Evolutionary conservation across 2,113 vertebrate species (phyloP).

Genomic region (Oxyura jamaicensis): DNA sequence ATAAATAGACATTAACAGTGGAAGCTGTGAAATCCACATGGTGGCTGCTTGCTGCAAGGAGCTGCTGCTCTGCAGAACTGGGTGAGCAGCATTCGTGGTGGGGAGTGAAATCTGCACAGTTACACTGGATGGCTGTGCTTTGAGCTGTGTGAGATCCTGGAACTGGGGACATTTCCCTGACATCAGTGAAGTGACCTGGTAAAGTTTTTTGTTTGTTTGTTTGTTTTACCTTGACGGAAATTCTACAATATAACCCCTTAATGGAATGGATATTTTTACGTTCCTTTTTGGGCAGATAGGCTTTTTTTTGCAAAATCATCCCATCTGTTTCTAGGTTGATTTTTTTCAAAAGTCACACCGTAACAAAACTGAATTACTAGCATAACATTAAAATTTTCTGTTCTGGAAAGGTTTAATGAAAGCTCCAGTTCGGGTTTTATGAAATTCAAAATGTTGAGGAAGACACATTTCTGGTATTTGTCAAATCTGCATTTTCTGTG

Average conservation of each 20-base stretch:
- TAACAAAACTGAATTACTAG: neutral
- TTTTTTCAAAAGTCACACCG: neutral
- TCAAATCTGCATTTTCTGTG: neutral
- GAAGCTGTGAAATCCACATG: neutral
- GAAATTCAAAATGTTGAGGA: neutral
- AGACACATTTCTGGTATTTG: neutral
- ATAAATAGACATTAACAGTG: neutral
- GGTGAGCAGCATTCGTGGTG: neutral
- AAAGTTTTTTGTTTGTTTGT: neutral
- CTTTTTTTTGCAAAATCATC: neutral
- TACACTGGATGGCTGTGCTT: neutral
- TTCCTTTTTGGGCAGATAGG: neutral
- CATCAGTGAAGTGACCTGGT: neutral
- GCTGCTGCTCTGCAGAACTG: neutral
- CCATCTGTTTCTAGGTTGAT: neutral
- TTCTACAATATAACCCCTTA: neutral
- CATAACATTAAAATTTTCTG: neutral
- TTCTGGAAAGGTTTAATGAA: neutral
- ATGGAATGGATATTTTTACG: neutral
- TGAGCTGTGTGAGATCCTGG: fast-evolving
- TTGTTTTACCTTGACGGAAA: neutral
- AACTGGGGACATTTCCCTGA: neutral
- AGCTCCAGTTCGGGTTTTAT: neutral
- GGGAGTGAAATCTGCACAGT: neutral
- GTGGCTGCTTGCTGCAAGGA: neutral